These are phyloP conservation scores for Squalus acanthias DNA, from an alignment of 2,797 vertebrate species.

Conservation along the genomic window DNA sequence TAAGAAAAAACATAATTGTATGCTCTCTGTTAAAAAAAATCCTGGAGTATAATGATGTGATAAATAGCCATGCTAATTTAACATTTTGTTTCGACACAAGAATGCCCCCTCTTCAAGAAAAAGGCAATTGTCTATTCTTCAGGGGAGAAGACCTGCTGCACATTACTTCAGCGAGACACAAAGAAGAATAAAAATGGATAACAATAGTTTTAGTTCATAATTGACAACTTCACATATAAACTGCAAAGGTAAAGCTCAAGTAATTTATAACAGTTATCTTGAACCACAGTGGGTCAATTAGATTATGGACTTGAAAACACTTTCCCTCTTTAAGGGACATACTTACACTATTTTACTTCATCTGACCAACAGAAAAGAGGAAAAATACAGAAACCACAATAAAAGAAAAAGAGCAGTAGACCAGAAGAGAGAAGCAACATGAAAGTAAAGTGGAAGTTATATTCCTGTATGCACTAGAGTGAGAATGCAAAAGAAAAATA, in stretches of 20 bases:
- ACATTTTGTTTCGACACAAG: background rate
- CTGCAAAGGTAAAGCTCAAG: background rate
- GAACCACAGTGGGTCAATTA: background rate
- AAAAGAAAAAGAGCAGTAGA: background rate
- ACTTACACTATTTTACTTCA: background rate
- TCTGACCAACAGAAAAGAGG: background rate
- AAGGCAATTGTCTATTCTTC: background rate
- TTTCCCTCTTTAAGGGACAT: background rate
- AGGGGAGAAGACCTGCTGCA: background rate
- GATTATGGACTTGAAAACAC: background rate
- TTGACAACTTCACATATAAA: background rate
- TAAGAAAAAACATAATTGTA: background rate
- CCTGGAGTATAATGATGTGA: background rate
- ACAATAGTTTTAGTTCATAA: background rate
- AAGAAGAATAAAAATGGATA: background rate
- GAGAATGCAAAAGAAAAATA: background rate
- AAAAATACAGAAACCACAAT: background rate
- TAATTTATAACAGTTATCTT: background rate
- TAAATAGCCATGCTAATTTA: background rate
- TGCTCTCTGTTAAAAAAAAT: background rate
- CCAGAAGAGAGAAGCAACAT: background rate
- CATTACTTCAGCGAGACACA: background rate
- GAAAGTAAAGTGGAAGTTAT: background rate
- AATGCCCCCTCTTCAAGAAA: background rate
- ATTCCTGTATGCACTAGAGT: background rate